These are phyloP conservation scores for Semnornis frantzii DNA, from an alignment of 2,113 vertebrate genomes.

Conservation along the genomic window DNA sequence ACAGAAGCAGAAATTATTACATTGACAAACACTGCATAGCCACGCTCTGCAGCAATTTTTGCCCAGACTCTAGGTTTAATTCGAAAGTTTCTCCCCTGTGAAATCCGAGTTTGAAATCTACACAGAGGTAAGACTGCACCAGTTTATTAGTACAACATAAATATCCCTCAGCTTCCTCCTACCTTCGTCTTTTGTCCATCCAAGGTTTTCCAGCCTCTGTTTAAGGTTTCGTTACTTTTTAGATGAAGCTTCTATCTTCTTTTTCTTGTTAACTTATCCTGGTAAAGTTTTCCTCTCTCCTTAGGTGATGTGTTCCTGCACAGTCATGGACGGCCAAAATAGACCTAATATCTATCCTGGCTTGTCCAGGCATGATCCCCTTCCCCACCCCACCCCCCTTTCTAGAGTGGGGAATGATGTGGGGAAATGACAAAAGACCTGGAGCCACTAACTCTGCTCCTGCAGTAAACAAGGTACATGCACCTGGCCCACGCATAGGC, in stretches of 20 bases:
- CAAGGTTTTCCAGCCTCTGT: no score
- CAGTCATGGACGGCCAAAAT: not conserved
- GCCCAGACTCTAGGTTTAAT: not conserved
- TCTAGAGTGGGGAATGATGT: no score
- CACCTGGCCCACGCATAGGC: no score
- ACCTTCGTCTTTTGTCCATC: not conserved
- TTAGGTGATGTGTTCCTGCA: not conserved
- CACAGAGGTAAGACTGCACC: not conserved
- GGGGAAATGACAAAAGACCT: no score
- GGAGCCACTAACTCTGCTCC: no score
- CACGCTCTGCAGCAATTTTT: not conserved
- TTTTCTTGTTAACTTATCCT: not conserved
- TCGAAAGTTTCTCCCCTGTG: not conserved
- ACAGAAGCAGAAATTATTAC: not conserved
- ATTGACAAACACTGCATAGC: not conserved
- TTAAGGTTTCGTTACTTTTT: not conserved
- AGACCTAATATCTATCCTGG: no score
- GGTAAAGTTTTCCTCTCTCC: not conserved
- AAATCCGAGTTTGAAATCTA: not conserved
- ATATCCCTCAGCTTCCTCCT: not conserved
- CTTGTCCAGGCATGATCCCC: no score
- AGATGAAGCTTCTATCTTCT: not conserved
- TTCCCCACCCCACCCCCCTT: no score
- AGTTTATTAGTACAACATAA: not conserved
- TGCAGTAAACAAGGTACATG: no score